Base-by-base conservation (phyloP, 1,140 invertebrate genomes). In the Ceratosolen fusciceps region DNA sequence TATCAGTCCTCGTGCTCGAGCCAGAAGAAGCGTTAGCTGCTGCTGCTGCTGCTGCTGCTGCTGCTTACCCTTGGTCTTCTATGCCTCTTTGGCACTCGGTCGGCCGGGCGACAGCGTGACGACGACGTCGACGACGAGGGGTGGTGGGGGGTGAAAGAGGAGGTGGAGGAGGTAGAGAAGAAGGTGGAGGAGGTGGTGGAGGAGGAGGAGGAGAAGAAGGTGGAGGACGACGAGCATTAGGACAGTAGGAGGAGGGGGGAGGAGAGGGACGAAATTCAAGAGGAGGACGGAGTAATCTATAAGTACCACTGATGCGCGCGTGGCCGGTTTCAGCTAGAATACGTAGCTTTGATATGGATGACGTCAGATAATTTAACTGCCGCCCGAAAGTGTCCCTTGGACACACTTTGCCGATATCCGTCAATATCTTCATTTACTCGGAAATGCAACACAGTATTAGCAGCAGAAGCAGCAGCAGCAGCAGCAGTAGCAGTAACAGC, bases 181-280 rank as follows among this genome's bases (percentile, higher is more conserved):
- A n/a, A n/a, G n/a, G n/a, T n/a, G n/a, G n/a, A n/a, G n/a, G n/a
- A n/a, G n/a, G n/a, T n/a, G n/a, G n/a, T n/a, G n/a, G n/a, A n/a
- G n/a, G n/a, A n/a, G n/a, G n/a, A n/a, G n/a, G n/a, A n/a, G n/a
- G n/a, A n/a, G n/a, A n/a, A n/a, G n/a, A n/a, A n/a, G n/a, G n/a
- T n/a, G n/a, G n/a, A n/a, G n/a, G n/a, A n/a, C n/a, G n/a, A n/a
- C n/a, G n/a, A n/a, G n/a, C n/a, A n/a, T n/a, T n/a, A n/a, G n/a
- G n/a, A n/a, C n/a, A n/a, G n/a, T n/a, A n/a, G n/a, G n/a, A 47
- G 43, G 43, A 47, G n/a, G 43, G 82, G 77, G 81, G 82, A 67
- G 77, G 47, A 75, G 58, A 3, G 4, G 24, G 24, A 16, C 19
- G 52, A 54, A 21, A 16, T 9, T 19, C 14, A 37, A 8, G 31